These are phyloP conservation scores for Sinocyclocheilus maitianheensis DNA, from an alignment of 2,113 vertebrate genomes.

Conservation along the genomic window DNA sequence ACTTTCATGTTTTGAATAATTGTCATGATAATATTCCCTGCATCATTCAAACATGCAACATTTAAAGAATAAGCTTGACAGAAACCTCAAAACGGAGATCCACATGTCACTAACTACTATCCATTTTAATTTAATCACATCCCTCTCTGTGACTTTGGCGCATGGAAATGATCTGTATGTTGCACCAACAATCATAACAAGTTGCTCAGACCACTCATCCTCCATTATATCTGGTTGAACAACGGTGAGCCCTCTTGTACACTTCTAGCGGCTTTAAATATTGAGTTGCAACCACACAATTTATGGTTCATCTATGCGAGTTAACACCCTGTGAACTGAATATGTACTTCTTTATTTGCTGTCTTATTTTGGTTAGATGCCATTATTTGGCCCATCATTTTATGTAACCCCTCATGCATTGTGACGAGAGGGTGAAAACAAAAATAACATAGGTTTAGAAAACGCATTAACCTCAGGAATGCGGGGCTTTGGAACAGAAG, in stretches of 20 bases:
- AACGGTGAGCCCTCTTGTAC: neutral
- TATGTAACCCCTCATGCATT: conserved; percentile 44
- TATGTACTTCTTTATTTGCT: conserved; percentile 16
- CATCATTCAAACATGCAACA: neutral
- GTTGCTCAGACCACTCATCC: conserved; percentile 1
- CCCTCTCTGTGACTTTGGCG: neutral
- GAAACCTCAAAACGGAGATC: neutral
- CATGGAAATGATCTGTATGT: neutral
- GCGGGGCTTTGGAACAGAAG: conserved; percentile 28
- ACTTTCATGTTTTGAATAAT: neutral
- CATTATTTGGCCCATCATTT: conserved; percentile 50
- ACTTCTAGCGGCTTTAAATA: conserved; percentile 1
- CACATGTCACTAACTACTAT: neutral
- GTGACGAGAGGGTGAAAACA: conserved; percentile 49
- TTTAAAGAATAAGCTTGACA: neutral
- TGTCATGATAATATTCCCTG: neutral
- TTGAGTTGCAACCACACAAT: neutral
- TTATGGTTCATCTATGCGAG: neutral
- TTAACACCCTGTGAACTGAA: conserved; percentile 27
- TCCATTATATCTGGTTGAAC: conserved; percentile 10
- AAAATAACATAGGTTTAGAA: conserved; percentile 52
- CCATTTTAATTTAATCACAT: neutral
- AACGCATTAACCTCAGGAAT: conserved; percentile 57
- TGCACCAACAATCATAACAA: conserved; percentile 2
- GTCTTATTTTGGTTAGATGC: conserved; percentile 43